Evolutionary conservation across 2,113 vertebrate species (phyloP).

Genomic region (Caretta caretta): DNA sequence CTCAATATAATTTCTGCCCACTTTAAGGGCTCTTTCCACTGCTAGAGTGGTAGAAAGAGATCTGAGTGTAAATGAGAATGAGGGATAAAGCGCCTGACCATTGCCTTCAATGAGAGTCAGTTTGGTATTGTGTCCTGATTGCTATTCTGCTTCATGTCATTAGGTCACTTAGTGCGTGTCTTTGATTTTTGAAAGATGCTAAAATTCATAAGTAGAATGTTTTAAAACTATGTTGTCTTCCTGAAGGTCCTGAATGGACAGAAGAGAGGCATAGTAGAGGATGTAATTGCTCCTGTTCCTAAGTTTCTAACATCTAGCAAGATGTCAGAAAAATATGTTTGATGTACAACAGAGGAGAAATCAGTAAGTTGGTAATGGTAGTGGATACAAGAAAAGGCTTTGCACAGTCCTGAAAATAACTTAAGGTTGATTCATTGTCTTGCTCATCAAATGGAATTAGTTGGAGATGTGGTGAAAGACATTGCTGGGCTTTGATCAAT

Average conservation of each 20-base stretch:
- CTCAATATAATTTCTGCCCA: not conserved
- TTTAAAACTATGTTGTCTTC: not conserved
- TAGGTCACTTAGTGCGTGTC: not conserved
- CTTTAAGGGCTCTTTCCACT: not conserved
- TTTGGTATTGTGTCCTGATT: not conserved
- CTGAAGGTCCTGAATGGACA: not conserved
- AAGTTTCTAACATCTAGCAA: not conserved
- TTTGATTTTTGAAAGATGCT: not conserved
- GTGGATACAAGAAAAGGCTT: not conserved
- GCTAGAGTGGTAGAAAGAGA: not conserved
- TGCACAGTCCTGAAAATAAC: not conserved
- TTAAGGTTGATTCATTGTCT: not conserved
- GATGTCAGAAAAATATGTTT: not conserved
- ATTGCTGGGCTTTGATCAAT: not conserved
- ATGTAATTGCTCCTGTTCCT: not conserved
- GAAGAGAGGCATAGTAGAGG: not conserved
- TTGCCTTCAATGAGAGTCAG: not conserved
- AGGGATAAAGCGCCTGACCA: not conserved
- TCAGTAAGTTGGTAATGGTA: not conserved
- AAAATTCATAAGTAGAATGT: not conserved
- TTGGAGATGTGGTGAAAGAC: conserved; percentile 10
- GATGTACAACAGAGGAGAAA: not conserved
- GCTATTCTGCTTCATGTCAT: not conserved
- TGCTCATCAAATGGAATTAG: conserved; percentile 43
- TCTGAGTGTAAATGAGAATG: not conserved